Conservation (phyloP, 1,140 invertebrate species). For the Wasmannia auropunctata region DNA sequence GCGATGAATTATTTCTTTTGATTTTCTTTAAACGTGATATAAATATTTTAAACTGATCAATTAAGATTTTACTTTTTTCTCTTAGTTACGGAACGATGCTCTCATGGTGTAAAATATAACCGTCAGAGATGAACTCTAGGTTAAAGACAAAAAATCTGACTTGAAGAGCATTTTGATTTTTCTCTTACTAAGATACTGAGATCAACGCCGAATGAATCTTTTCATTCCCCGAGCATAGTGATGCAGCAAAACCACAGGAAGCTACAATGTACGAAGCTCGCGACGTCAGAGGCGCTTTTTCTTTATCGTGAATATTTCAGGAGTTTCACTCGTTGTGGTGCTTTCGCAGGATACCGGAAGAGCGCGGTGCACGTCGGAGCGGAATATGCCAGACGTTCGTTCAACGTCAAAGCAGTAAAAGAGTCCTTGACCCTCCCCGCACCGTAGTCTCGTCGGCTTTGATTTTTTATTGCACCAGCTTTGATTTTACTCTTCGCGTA, state of each 20-base stretch:
- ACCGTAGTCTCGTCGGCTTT: slow-evolving; percentile 12
- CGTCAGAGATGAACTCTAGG: not conserved
- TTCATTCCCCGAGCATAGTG: slow-evolving; percentile 5
- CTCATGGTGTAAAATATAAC: not conserved
- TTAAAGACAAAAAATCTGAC: not conserved
- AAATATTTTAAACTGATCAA: not conserved
- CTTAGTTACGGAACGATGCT: not conserved
- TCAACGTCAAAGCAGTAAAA: slow-evolving; percentile 41
- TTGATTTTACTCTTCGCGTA: slow-evolving; percentile 38
- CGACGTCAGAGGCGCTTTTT: slow-evolving; percentile 36
- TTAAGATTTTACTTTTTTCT: not conserved
- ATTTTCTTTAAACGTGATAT: not conserved
- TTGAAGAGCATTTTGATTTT: slow-evolving; percentile 16
- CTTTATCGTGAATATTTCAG: slow-evolving; percentile 60
- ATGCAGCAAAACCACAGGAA: slow-evolving; percentile 5
- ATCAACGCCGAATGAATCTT: slow-evolving; percentile 1
- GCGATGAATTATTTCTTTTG: not conserved
- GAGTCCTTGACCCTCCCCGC: slow-evolving; percentile 18
- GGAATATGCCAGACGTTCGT: slow-evolving; percentile 42
- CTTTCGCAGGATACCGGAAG: slow-evolving; percentile 50
- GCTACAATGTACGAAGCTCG: slow-evolving; percentile 13
- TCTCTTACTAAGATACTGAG: not conserved
- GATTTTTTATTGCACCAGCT: slow-evolving; percentile 46
- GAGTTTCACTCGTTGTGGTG: slow-evolving; percentile 46
- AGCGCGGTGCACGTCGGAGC: slow-evolving; percentile 12